Evolutionary conservation across 1,140 invertebrate species (phyloP).

Genomic region (Magallana angulata): DNA sequence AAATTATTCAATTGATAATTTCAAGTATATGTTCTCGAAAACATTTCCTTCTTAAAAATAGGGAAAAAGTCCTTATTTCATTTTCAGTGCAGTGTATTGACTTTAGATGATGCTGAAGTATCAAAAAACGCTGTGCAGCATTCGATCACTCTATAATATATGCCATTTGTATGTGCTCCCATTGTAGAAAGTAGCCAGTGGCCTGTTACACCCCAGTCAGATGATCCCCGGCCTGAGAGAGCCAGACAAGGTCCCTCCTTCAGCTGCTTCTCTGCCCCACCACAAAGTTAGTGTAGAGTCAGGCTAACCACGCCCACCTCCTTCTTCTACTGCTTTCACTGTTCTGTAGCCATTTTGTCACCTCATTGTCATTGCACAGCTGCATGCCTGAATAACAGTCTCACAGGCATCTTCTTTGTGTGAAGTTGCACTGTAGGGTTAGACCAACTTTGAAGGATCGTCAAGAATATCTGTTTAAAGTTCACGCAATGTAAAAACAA

Average conservation of each 20-base stretch:
- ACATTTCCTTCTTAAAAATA: too few species aligned
- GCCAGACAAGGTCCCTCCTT: conserved; percentile 59
- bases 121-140: not conserved
- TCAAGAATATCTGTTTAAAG: too few species aligned
- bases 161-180: conserved; percentile 25
- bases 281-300: conserved; percentile 64
- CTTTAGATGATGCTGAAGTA: conserved; percentile 37
- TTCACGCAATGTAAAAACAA: too few species aligned
- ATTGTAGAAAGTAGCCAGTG: conserved; percentile 43
- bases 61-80: not conserved
- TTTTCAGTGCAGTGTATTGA: conserved; percentile 40
- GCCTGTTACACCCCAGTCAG: conserved; percentile 58
- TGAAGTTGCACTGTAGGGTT: too few species aligned
- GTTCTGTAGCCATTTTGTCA: not conserved
- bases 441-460: too few species aligned
- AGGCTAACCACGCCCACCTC: conserved; percentile 16
- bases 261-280: conserved; percentile 45
- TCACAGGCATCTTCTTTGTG: not conserved
- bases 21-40: too few species aligned
- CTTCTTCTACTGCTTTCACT: not conserved
- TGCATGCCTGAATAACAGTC: not conserved
- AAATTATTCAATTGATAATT: too few species aligned
- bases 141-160: conserved; percentile 1
- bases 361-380: not conserved
- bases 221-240: conserved; percentile 61